These are phyloP conservation scores for Paramacrobiotus metropolitanus DNA, from an alignment of 1,140 invertebrate genomes.

Conservation along the genomic window DNA sequence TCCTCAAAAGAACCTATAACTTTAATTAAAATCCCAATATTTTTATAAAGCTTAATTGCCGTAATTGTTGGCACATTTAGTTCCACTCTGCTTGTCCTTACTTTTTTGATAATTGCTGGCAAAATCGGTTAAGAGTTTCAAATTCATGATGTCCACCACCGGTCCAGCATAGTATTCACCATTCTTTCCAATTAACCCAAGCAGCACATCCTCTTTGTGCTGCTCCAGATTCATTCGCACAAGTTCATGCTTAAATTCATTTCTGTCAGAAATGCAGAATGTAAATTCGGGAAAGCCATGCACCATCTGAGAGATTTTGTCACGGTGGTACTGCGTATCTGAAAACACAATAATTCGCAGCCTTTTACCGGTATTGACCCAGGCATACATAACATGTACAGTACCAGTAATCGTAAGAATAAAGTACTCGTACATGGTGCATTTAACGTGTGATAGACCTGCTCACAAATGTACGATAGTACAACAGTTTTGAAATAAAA, in stretches of 20 bases:
- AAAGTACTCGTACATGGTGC: no score
- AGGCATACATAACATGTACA: no score
- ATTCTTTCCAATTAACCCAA: background rate
- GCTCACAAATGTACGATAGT: background rate
- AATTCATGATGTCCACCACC: conserved; percentile 1
- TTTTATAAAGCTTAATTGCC: no score
- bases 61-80: no score
- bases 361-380: no score
- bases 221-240: background rate
- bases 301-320: background rate
- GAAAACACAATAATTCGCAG: background rate
- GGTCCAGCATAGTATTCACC: background rate
- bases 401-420: no score
- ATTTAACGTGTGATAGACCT: no score
- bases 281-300: background rate
- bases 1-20: no score
- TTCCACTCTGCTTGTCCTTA: no score
- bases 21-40: no score
- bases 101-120: background rate
- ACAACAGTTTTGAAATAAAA: background rate
- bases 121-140: background rate
- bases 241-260: background rate
- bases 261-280: background rate
- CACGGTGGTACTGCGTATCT: background rate
- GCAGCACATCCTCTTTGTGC: background rate